These are phyloP conservation scores for Notarius quadriscutis DNA, from an alignment of 2,113 vertebrate species.

Conservation along the genomic window DNA sequence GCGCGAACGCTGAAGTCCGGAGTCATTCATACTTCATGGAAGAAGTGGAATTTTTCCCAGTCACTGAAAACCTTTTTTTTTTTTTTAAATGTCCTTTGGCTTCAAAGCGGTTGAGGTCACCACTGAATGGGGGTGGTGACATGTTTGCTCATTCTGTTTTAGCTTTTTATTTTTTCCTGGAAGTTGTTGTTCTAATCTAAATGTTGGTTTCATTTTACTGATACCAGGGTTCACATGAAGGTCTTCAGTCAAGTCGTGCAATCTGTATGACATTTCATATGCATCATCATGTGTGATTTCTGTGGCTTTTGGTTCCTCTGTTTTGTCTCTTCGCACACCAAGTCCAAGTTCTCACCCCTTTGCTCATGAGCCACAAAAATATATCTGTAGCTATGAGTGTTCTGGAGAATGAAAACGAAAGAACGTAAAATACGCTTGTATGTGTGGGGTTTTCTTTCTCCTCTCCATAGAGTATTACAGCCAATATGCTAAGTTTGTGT, in stretches of 20 bases:
- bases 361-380: background rate
- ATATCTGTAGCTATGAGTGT: background rate
- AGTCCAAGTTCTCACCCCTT: background rate
- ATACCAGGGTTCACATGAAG: background rate
- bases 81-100: background rate
- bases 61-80: background rate
- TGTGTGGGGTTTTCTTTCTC: no score
- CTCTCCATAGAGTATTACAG: background rate
- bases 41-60: background rate
- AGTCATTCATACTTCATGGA: background rate
- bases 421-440: background rate
- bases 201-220: background rate
- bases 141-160: background rate
- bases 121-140: constrained; percentile 15
- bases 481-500: background rate
- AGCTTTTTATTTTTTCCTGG: background rate
- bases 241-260: background rate
- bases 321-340: background rate
- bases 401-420: background rate
- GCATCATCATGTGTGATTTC: constrained; percentile 9
- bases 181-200: no score
- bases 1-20: background rate
- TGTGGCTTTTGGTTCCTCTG: constrained; percentile 2
- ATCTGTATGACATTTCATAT: constrained; percentile 17
- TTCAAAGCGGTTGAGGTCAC: background rate